Evolutionary conservation across 2,888 invertebrate genomes (phyloP).

Genomic region (Drosophila infuscata): DNA sequence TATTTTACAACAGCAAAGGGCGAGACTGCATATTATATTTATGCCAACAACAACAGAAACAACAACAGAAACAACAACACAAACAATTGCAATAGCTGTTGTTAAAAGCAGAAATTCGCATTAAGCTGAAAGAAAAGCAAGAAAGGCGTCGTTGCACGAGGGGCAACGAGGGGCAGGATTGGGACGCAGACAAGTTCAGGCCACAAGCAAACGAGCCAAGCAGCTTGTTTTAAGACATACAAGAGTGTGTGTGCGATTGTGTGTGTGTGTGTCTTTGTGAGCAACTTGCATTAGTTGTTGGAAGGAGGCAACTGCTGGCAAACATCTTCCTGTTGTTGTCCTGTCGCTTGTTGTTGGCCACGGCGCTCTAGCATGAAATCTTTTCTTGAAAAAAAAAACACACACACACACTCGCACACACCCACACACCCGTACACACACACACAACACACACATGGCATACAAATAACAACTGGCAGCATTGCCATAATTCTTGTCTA

Average conservation of each 20-base stretch:
- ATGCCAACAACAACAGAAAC: conserved; percentile 52
- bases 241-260: background rate
- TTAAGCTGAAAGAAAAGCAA: conserved; percentile 76
- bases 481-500: conserved; percentile 74
- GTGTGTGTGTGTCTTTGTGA: conserved; percentile 12
- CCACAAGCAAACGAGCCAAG: conserved; percentile 75
- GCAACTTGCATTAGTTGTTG: conserved; percentile 60
- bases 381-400: conserved; percentile 58
- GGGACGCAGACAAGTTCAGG: conserved; percentile 64
- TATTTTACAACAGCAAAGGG: conserved; percentile 73
- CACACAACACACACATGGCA: conserved; percentile 17
- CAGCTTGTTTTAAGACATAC: conserved; percentile 70
- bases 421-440: conserved; percentile 11
- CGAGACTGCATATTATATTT: conserved; percentile 79
- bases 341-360: conserved; percentile 58
- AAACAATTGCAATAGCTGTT: conserved; percentile 65
- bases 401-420: conserved; percentile 20
- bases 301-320: conserved; percentile 57
- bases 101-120: conserved; percentile 79
- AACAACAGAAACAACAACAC: conserved; percentile 34
- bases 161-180: background rate
- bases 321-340: conserved; percentile 67
- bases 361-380: conserved; percentile 74
- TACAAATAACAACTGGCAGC: conserved; percentile 68
- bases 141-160: background rate